Conservation (phyloP, 2,797 vertebrate species). For the Halcyon badia region DNA sequence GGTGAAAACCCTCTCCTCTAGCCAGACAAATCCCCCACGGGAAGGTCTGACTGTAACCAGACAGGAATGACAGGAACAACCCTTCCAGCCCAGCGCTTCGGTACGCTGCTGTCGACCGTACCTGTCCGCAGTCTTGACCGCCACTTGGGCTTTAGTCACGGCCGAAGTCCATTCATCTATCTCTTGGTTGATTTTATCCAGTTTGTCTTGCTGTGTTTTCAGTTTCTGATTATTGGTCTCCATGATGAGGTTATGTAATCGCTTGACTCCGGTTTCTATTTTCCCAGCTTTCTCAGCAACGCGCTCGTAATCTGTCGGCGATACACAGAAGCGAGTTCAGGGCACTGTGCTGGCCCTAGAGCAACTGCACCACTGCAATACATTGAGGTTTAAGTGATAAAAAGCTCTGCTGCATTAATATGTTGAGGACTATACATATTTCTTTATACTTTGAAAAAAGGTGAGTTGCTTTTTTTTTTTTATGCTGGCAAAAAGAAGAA, state of each 20-base stretch:
- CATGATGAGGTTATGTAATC: slow-evolving; percentile 90
- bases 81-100: background rate
- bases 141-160: slow-evolving; percentile 94
- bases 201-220: slow-evolving; percentile 92
- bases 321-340: background rate
- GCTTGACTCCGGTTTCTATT: slow-evolving; percentile 91
- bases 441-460: background rate
- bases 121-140: slow-evolving; percentile 92
- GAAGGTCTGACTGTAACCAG: background rate
- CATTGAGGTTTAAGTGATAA: fast-evolving
- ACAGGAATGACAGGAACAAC: fast-evolving
- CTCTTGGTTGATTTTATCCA: slow-evolving; percentile 90
- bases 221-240: slow-evolving; percentile 93
- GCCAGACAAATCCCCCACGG: background rate
- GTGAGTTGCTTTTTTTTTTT: background rate
- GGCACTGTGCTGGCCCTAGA: background rate
- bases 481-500: background rate
- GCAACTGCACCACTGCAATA: background rate
- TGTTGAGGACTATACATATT: fast-evolving
- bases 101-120: slow-evolving; percentile 20
- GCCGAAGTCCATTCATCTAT: slow-evolving; percentile 89
- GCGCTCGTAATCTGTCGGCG: slow-evolving; percentile 84
- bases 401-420: background rate
- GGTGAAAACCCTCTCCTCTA: background rate
- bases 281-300: slow-evolving; percentile 86